Evolutionary conservation across 2,888 invertebrate genomes (phyloP), one percentile per base, ranked within the genome.

Genomic region (Aspidapion aeneum): DNA sequence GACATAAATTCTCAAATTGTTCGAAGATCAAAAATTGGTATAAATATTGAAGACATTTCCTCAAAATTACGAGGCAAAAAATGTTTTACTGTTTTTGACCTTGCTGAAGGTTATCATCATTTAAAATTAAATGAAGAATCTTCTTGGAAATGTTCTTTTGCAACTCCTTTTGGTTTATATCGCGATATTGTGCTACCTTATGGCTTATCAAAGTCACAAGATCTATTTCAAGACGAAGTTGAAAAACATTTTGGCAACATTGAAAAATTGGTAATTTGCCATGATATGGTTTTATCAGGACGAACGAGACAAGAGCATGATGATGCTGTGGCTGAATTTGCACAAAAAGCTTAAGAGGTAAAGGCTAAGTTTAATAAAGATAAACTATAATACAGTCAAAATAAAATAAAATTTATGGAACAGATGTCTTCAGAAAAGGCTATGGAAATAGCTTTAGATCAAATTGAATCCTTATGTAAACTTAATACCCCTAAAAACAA

Each of bases 281-380:
- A 62, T 61, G 64, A 35, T 35, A 12, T 35, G 35, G 12, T 35
- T 35, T 3, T 35, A 35, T 3, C 35, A 35, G 35, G 12, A 35
- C 3, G 12, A 35, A 35, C 35, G 35, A 35, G 35, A 35, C 35
- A 35, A 35, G 35, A 35, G 35, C 35, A 35, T 35, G 35, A 35
- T 12, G 12, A 35, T 7, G 35, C 35, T 7, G 5, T 35, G 35
- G 3, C 35, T 35, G 35, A 35, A 35, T 3, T 35, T 3, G 35
- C 12, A 68, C 52, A 63, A 35, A 35, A 35, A 12, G 35, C 35
- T 3, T 7, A 7, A 7, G n/a, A 68, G 63, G 55, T 66, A 20
- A 58, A 58, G 16, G 63, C 57, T 18, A 64, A 63, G 55, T 68
- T 66, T 59, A 68, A 64, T 35, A 64, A 65, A 67, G 68, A 66